Evolutionary conservation across 2,888 invertebrate species (phyloP).

Genomic region (Perizoma flavofasciatum): DNA sequence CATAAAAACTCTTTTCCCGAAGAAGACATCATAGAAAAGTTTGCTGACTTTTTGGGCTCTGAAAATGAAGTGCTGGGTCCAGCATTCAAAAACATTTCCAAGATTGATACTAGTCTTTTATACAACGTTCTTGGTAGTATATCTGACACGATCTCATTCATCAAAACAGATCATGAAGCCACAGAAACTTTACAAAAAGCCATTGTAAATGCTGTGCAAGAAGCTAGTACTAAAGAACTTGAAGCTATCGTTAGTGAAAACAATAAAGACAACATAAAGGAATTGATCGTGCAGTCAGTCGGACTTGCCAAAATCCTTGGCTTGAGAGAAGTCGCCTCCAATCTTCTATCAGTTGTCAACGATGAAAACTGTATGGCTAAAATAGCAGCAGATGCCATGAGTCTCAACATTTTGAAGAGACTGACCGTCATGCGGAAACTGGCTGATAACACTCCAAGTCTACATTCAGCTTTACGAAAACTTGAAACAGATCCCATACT

Average conservation of each 20-base stretch:
- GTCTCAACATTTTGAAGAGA: constrained; percentile 87
- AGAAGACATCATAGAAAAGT: constrained; percentile 85
- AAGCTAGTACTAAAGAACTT: constrained; percentile 84
- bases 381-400: constrained; percentile 83
- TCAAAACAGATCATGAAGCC: constrained; percentile 86
- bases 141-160: constrained; percentile 83
- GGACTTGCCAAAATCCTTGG: constrained; percentile 88
- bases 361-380: constrained; percentile 83
- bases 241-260: constrained; percentile 80
- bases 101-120: constrained; percentile 84
- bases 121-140: constrained; percentile 85
- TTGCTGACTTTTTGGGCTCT: constrained; percentile 85
- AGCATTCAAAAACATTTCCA: constrained; percentile 87
- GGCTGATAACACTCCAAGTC: constrained; percentile 86
- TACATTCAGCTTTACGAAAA: constrained; percentile 85
- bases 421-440: constrained; percentile 88
- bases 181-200: constrained; percentile 86
- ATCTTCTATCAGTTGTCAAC: constrained; percentile 78
- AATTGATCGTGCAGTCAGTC: constrained; percentile 85
- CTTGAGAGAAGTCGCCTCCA: constrained; percentile 85
- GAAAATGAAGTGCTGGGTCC: constrained; percentile 85
- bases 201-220: constrained; percentile 86
- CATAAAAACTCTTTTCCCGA: constrained; percentile 76
- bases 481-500: constrained; percentile 86
- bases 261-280: constrained; percentile 70